phyloP scores from a whole-genome alignment of 2,797 vertebrate genomes.

The Coregonus sp. region DNA sequence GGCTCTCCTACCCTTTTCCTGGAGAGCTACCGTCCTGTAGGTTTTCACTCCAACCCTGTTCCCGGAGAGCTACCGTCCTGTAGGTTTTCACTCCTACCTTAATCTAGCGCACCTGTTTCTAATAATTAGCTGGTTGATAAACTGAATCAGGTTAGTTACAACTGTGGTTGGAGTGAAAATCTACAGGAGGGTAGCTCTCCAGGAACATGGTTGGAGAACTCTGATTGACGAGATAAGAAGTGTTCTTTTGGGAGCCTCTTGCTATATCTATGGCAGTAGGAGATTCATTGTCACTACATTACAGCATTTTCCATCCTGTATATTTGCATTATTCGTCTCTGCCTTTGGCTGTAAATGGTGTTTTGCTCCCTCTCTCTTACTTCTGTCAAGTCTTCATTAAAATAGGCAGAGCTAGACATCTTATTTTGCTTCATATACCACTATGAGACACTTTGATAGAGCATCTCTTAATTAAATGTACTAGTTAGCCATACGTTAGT shows the following conservation, averaged over 20 bases:
- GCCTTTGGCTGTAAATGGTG: not conserved
- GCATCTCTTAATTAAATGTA: not conserved
- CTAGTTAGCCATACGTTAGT: slow-evolving; percentile 16
- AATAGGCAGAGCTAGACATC: not conserved
- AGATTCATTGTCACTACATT: not conserved
- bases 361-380: not conserved
- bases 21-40: too few relatives aligned
- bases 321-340: not conserved
- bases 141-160: too few relatives aligned
- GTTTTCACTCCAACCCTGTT: too few relatives aligned
- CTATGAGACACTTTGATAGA: slow-evolving; percentile 1
- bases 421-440: not conserved
- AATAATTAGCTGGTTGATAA: too few relatives aligned
- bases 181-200: too few relatives aligned
- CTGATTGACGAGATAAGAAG: not conserved
- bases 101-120: too few relatives aligned
- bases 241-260: not conserved
- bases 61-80: too few relatives aligned
- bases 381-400: slow-evolving; percentile 2
- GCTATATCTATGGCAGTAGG: not conserved
- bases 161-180: too few relatives aligned
- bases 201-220: not conserved
- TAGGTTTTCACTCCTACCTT: too few relatives aligned
- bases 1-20: too few relatives aligned
- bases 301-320: not conserved